phyloP scores from a whole-genome alignment of 2,888 invertebrate species.

The Hetaerina titia region DNA sequence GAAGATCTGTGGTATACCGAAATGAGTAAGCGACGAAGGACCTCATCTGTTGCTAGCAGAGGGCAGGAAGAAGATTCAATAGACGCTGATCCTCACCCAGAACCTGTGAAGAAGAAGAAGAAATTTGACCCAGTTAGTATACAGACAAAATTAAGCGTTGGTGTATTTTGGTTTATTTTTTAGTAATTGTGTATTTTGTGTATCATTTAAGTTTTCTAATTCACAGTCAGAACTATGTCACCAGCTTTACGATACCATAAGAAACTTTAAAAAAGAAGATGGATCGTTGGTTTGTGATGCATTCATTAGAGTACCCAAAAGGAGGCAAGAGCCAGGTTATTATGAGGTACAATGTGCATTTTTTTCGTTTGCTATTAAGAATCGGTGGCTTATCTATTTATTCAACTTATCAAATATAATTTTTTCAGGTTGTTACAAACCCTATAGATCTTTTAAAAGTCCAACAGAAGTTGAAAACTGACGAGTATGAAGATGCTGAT shows the following conservation, averaged over 20 bases:
- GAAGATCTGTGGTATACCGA: conserved; percentile 38
- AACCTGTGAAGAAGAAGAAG: conserved; percentile 82
- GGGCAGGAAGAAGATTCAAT: conserved; percentile 86
- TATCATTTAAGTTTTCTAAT: conserved; percentile 69
- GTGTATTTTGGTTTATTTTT: background rate
- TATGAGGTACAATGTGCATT: conserved; percentile 81
- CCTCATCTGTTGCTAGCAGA: conserved; percentile 89
- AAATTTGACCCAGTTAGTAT: conserved; percentile 86
- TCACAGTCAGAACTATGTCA: conserved; percentile 90
- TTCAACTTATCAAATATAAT: conserved; percentile 72
- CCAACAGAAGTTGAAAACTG: conserved; percentile 97
- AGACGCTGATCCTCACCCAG: conserved; percentile 78
- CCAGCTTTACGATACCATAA: conserved; percentile 94
- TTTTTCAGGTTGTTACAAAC: conserved; percentile 88
- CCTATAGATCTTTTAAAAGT: conserved; percentile 97
- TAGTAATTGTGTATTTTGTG: conserved; percentile 41
- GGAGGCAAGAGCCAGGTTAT: conserved; percentile 93
- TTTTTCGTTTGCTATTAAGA: background rate
- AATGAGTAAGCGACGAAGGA: conserved; percentile 90
- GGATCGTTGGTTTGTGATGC: conserved; percentile 94
- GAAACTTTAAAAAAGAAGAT: conserved; percentile 95
- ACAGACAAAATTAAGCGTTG: background rate
- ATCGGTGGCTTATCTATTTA: background rate
- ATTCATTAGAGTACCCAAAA: conserved; percentile 96
- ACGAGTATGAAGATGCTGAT: conserved; percentile 96